Percentiles rank a stretch among this genome's conserved stretches.
These are phyloP conservation scores for Tringa solitaria DNA, from an alignment of 2,113 vertebrate species.

Conservation along the genomic window DNA sequence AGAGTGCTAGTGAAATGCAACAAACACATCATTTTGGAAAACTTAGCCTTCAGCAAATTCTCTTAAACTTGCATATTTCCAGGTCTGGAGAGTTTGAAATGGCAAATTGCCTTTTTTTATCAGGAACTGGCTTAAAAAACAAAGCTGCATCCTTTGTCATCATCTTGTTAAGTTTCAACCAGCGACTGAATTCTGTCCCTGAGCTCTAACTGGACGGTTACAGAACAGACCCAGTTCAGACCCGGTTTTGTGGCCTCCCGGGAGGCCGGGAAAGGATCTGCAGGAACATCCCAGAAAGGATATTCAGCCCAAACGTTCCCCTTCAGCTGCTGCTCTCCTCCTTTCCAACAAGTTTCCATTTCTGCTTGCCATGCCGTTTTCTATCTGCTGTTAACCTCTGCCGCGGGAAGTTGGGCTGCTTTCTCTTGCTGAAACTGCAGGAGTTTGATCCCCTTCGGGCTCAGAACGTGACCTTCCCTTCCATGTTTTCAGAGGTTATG, in stretches of 20 bases:
- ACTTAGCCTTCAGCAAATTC: neutral
- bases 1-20: neutral
- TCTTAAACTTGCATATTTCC: neutral
- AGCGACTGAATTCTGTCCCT: neutral
- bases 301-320: neutral
- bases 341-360: neutral
- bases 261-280: too few relatives aligned
- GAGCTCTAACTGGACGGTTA: rapidly evolving
- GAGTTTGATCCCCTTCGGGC: neutral
- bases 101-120: neutral
- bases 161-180: neutral
- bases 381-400: neutral
- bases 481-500: neutral
- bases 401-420: neutral
- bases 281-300: neutral
- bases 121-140: neutral
- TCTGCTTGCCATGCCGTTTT: neutral
- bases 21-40: rapidly evolving
- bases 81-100: neutral
- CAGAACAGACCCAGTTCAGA: neutral
- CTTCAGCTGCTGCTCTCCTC: neutral
- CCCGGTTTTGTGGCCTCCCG: rapidly evolving
- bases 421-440: neutral
- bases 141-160: neutral
- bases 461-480: neutral